Conservation (phyloP, 2,888 invertebrate species). For the Synanthedon vespiformis region DNA sequence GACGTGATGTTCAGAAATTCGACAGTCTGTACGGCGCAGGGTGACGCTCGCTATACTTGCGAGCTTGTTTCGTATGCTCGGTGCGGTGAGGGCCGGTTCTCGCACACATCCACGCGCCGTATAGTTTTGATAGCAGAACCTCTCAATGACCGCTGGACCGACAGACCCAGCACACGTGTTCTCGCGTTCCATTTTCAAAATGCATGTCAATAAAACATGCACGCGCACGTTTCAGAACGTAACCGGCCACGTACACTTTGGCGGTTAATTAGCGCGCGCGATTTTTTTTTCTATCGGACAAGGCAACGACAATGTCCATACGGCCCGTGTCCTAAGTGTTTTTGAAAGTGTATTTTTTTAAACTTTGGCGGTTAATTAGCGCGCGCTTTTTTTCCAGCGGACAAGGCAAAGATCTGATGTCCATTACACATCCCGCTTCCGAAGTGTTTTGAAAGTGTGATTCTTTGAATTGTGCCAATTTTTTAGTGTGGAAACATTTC, state of each 20-base stretch:
- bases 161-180: constrained; percentile 72
- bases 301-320: constrained; percentile 6
- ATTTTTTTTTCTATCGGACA: constrained; percentile 21
- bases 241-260: constrained; percentile 37
- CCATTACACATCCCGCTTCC: too few species aligned
- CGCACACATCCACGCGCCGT: constrained; percentile 47
- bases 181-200: constrained; percentile 34
- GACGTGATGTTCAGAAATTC: constrained; percentile 58
- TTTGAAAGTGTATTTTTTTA: too few species aligned
- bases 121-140: constrained; percentile 25
- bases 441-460: too few species aligned
- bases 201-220: constrained; percentile 52
- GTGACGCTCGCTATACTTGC: constrained; percentile 11
- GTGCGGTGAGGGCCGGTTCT: constrained; percentile 47
- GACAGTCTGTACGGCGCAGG: constrained; percentile 27
- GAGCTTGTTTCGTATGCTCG: constrained; percentile 61
- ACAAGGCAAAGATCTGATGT: too few species aligned
- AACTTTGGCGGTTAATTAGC: constrained; percentile 28
- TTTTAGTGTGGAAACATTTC: too few species aligned
- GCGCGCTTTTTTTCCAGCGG: too few species aligned
- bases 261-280: constrained; percentile 35
- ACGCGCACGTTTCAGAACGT: constrained; percentile 35
- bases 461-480: too few species aligned
- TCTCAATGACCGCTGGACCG: constrained; percentile 76
- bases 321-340: too few species aligned